phyloP scores from a whole-genome alignment of 2,888 invertebrate species.

The Ennomos quercinarius region DNA sequence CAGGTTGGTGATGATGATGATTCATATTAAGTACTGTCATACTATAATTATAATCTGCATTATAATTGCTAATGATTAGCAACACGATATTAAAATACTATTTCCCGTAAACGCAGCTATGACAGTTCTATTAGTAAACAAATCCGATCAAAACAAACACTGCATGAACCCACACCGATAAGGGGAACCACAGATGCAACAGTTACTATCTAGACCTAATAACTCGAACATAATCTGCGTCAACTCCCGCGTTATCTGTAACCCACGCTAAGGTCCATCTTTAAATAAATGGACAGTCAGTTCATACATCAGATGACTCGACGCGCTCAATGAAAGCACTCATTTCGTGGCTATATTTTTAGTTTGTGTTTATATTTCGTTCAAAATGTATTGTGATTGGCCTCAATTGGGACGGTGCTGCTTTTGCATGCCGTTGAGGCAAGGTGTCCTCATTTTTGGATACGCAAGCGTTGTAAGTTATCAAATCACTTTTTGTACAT shows the following conservation, averaged over 20 bases:
- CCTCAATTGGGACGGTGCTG: constrained; percentile 63
- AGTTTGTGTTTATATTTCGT: not conserved
- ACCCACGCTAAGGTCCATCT: constrained; percentile 1
- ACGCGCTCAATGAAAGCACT: constrained; percentile 6
- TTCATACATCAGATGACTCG: constrained; percentile 17
- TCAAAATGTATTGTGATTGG: constrained; percentile 70
- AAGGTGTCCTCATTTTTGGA: constrained; percentile 65
- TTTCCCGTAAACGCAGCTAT: no score
- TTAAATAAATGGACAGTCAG: constrained; percentile 35
- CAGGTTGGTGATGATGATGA: no score
- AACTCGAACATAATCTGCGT: constrained; percentile 2
- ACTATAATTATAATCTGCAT: no score
- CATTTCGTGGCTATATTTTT: constrained; percentile 5
- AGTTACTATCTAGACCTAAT: no score
- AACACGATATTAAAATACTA: no score
- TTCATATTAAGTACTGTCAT: no score
- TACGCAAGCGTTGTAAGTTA: constrained; percentile 70
- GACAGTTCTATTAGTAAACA: no score
- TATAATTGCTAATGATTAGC: no score
- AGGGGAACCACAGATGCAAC: not conserved
- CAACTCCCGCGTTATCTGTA: not conserved
- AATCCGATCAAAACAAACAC: no score
- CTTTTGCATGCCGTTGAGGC: constrained; percentile 70
- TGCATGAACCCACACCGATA: not conserved
- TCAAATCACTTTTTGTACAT: no score